Percentiles rank a stretch among this genome's conserved stretches.
phyloP scores from a whole-genome alignment of 2,797 vertebrate species.

The Vireo griseus region DNA sequence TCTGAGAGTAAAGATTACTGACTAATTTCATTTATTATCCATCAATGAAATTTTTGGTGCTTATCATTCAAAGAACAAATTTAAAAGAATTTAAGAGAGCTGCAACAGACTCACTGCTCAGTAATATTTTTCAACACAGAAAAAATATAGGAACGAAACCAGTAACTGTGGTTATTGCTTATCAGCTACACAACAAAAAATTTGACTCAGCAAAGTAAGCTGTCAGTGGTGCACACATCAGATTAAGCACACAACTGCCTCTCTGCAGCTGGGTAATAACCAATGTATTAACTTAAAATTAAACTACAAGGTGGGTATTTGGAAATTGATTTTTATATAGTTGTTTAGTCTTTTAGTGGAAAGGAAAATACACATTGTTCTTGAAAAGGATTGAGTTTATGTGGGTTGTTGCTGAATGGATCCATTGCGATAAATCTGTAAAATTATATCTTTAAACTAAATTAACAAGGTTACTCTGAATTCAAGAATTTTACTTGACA shows the following conservation, averaged over 20 bases:
- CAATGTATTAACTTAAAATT: background rate
- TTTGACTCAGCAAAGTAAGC: slow-evolving; percentile 25
- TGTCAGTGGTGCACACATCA: background rate
- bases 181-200: slow-evolving; percentile 8
- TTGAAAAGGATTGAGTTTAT: background rate
- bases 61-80: background rate
- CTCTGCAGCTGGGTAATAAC: background rate
- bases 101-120: background rate
- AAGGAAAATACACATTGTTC: background rate
- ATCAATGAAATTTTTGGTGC: background rate
- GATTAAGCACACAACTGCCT: background rate
- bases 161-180: background rate
- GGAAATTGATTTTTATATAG: background rate
- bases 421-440: background rate
- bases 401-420: background rate
- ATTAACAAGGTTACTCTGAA: background rate
- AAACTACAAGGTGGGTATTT: background rate
- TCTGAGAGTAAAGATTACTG: background rate
- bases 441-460: background rate
- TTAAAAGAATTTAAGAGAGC: background rate
- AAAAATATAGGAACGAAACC: background rate
- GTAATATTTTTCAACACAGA: background rate
- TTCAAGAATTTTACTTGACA: background rate
- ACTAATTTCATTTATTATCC: background rate
- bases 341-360: background rate